Evolutionary conservation across 1,140 invertebrate genomes (phyloP).

Genomic region (Hetaerina americana): DNA sequence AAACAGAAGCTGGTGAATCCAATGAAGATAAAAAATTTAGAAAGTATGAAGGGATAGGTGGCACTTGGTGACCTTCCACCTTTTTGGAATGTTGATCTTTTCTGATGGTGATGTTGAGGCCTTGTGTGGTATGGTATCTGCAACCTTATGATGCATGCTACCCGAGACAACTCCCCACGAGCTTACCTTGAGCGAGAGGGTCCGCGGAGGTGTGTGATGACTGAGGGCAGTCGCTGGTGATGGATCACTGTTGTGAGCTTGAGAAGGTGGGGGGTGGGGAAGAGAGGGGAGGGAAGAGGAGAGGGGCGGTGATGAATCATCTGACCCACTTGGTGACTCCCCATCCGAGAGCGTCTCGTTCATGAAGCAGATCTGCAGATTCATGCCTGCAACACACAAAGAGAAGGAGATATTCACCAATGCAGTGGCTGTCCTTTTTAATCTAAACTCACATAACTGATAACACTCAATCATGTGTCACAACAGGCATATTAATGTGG

Average conservation of each 20-base stretch:
- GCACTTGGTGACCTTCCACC: no score
- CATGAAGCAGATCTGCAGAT: slow-evolving; percentile 91
- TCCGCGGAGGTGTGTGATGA: no score
- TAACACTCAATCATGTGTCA: background rate
- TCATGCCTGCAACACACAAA: slow-evolving; percentile 59
- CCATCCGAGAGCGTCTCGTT: slow-evolving; percentile 75
- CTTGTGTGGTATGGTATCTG: no score
- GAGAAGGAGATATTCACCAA: slow-evolving; percentile 21
- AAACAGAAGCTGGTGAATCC: no score
- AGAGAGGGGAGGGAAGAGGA: background rate
- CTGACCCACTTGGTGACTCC: slow-evolving; percentile 32
- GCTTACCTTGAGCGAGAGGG: background rate
- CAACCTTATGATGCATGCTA: no score
- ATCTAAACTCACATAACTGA: background rate
- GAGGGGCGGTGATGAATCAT: slow-evolving; percentile 35
- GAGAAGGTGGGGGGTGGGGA: background rate
- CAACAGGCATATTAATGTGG: slow-evolving; percentile 3
- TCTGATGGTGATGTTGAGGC: no score
- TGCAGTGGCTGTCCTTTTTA: background rate
- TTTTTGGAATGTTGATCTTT: no score
- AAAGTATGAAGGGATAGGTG: no score
- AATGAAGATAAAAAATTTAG: no score
- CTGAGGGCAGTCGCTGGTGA: no score
- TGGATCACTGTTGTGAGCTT: no score
- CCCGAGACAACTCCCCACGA: no score